Percentiles rank a stretch among this genome's conserved stretches.
Conservation (phyloP, 2,888 invertebrate species). For the Cataglyphis rosenhaueri region DNA sequence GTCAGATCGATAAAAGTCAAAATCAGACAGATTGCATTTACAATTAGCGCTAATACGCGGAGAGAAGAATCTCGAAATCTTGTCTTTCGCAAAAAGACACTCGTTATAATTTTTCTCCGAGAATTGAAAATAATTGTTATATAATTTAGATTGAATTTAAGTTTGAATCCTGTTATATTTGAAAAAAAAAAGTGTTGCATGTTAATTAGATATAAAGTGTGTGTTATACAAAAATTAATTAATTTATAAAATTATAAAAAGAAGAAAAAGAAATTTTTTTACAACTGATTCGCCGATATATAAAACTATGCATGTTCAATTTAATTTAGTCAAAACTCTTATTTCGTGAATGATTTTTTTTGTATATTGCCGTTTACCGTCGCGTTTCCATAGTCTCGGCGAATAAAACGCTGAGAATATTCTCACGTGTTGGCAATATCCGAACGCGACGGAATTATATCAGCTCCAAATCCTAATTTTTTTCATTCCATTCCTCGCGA, state of each 20-base stretch:
- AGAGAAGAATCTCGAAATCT: background rate
- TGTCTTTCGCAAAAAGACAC: background rate
- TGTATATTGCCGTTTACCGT: background rate
- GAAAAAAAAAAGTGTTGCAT: background rate
- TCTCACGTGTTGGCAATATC: background rate
- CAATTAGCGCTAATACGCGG: background rate
- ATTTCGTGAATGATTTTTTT: constrained; percentile 7
- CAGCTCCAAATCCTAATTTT: constrained; percentile 20
- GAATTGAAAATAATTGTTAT: background rate
- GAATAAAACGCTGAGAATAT: background rate
- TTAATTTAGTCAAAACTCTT: background rate
- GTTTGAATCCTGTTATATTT: background rate
- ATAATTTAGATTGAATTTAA: background rate
- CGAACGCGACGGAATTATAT: background rate
- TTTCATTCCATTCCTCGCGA: constrained; percentile 24
- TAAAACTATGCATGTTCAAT: background rate
- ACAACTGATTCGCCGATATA: background rate
- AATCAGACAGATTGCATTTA: background rate
- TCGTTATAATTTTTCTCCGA: background rate
- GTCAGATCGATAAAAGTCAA: background rate
- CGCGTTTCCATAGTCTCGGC: background rate
- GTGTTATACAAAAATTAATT: background rate
- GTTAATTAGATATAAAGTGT: background rate
- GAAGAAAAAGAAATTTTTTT: background rate
- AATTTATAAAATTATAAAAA: background rate